Percentiles rank a stretch among this genome's conserved stretches.
phyloP scores from a whole-genome alignment of 2,113 vertebrate genomes.

The Ivindomyrus marchei region DNA sequence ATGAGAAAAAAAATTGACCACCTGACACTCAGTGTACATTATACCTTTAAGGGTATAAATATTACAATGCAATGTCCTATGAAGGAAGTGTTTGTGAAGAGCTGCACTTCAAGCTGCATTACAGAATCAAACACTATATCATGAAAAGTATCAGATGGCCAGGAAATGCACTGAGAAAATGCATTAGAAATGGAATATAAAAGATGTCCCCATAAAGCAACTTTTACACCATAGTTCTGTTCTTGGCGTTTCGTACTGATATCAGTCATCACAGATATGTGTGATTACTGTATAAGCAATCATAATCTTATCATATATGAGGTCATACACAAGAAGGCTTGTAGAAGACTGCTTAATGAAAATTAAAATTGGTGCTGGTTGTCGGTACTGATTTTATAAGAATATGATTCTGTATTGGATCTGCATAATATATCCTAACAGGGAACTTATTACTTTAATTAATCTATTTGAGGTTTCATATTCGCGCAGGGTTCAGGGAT shows the following conservation, averaged over 20 bases:
- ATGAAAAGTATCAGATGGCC: background rate
- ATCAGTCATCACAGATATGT: background rate
- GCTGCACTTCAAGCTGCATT: background rate
- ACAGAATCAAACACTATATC: background rate
- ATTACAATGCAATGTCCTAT: background rate
- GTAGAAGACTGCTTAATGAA: constrained; percentile 36
- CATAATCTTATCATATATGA: constrained; percentile 12
- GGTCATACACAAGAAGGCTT: constrained; percentile 20
- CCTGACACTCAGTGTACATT: background rate
- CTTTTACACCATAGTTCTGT: background rate
- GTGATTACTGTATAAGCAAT: background rate
- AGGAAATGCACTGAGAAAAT: background rate
- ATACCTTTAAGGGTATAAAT: background rate
- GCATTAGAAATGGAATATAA: background rate
- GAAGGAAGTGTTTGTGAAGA: background rate
- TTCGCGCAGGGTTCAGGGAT: constrained; percentile 17
- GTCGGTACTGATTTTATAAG: constrained; percentile 26
- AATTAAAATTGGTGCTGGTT: constrained; percentile 32
- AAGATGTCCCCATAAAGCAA: background rate
- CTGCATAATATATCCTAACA: constrained; percentile 32
- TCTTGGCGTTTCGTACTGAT: background rate
- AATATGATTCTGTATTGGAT: constrained; percentile 31
- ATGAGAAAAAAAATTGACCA: background rate
- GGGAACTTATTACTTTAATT: constrained; percentile 35
- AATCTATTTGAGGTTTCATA: constrained; percentile 27